phyloP scores from a whole-genome alignment of 1,140 invertebrate species.

The Marisa cornuarietis region DNA sequence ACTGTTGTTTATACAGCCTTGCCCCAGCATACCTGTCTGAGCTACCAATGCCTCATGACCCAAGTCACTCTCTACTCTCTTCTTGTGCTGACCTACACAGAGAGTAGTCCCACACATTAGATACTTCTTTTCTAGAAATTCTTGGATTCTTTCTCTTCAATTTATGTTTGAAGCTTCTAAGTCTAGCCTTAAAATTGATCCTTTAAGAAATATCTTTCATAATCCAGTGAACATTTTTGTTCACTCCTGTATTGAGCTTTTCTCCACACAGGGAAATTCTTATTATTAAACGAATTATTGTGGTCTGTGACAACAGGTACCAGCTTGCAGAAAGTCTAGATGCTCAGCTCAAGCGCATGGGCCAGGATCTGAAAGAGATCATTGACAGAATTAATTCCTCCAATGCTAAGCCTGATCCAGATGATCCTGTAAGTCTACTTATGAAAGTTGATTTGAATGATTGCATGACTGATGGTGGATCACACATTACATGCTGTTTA shows the following conservation, averaged over 20 bases:
- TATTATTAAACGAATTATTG: neutral
- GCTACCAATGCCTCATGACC: too few species aligned
- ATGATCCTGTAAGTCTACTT: conserved; percentile 79
- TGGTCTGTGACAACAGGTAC: conserved; percentile 71
- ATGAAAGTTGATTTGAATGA: too few species aligned
- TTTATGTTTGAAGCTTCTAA: neutral
- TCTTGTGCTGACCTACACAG: too few species aligned
- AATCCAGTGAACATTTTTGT: neutral
- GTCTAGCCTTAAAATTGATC: too few species aligned
- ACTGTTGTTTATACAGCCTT: too few species aligned
- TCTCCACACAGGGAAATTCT: neutral
- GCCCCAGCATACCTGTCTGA: too few species aligned
- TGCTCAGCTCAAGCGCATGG: conserved; percentile 92
- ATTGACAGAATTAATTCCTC: conserved; percentile 93
- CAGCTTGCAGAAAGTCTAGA: conserved; percentile 89
- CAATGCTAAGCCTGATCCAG: conserved; percentile 81
- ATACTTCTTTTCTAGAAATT: too few species aligned
- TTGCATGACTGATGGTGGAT: too few species aligned
- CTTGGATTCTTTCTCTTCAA: too few species aligned
- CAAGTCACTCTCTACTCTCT: too few species aligned
- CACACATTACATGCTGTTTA: too few species aligned
- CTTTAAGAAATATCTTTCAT: neutral
- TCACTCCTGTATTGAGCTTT: neutral
- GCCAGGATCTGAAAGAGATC: conserved; percentile 92
- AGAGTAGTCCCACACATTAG: too few species aligned